Evolutionary conservation across 2,797 vertebrate species (phyloP).

Genomic region (Centropyge bicolor): DNA sequence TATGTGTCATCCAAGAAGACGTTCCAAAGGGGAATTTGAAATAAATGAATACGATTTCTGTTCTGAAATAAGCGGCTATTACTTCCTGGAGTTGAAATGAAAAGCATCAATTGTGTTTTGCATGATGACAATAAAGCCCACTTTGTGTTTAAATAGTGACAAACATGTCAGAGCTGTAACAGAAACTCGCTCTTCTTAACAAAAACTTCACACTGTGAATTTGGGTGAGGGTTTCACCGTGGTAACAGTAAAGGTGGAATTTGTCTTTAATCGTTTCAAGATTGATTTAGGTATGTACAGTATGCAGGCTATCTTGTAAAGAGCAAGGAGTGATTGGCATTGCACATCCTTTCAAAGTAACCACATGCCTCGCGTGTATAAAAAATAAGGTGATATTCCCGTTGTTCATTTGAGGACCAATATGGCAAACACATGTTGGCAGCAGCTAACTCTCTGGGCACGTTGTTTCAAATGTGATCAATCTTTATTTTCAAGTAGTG

Average conservation of each 20-base stretch:
- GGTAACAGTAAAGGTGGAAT: background rate
- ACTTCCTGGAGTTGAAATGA: conserved; percentile 13
- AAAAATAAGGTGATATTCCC: conserved; percentile 68
- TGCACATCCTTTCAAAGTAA: conserved; percentile 49
- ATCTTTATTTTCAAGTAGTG: conserved; percentile 85
- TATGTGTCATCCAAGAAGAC: conserved; percentile 53
- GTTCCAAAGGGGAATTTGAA: conserved; percentile 32
- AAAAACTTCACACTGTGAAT: background rate
- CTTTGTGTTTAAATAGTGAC: conserved; percentile 6
- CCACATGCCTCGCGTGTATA: conserved; percentile 53
- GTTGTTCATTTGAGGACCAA: conserved; percentile 78
- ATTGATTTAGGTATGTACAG: conserved; percentile 22
- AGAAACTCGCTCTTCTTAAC: background rate
- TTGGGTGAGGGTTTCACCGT: conserved; percentile 6
- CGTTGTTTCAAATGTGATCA: conserved; percentile 82
- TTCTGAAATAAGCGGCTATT: conserved; percentile 15
- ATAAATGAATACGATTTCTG: conserved; percentile 26
- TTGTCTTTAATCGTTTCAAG: background rate
- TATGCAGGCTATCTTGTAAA: conserved; percentile 16
- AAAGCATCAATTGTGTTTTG: conserved; percentile 7
- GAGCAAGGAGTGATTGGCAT: conserved; percentile 23
- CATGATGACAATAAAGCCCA: background rate
- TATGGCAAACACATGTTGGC: conserved; percentile 93
- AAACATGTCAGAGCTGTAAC: background rate
- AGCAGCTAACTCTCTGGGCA: conserved; percentile 83